Evolutionary conservation across 2,888 invertebrate species (phyloP).

Genomic region (Octodonta nipae): DNA sequence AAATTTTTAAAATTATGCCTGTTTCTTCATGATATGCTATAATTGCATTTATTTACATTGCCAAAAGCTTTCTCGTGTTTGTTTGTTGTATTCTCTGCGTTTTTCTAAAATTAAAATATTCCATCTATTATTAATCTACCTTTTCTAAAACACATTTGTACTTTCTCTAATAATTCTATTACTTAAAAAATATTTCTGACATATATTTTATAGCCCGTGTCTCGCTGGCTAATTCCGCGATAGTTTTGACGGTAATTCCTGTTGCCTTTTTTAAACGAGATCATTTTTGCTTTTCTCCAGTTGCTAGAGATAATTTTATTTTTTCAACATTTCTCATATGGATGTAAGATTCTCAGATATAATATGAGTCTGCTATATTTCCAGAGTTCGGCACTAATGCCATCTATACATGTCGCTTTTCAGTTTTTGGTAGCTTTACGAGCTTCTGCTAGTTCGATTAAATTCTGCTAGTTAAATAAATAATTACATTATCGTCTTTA

Average conservation of each 20-base stretch:
- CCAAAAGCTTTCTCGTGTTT: too few species aligned
- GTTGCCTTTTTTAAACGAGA: slow-evolving; percentile 1
- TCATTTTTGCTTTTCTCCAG: slow-evolving; percentile 1
- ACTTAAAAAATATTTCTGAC: neutral
- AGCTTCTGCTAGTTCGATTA: neutral
- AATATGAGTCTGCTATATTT: slow-evolving; percentile 1
- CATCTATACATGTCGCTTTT: slow-evolving; percentile 1
- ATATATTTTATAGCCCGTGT: neutral
- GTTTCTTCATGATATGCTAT: slow-evolving; percentile 1
- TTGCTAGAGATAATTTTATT: slow-evolving; percentile 1
- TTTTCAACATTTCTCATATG: slow-evolving; percentile 1
- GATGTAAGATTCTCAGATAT: neutral
- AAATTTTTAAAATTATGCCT: neutral
- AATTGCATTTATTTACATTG: slow-evolving; percentile 1
- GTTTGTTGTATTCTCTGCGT: neutral
- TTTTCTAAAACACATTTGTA: neutral
- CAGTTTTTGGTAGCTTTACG: neutral
- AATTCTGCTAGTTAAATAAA: neutral
- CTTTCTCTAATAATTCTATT: neutral
- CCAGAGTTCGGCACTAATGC: slow-evolving; percentile 1
- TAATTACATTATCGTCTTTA: neutral
- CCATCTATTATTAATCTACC: neutral
- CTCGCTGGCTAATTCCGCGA: neutral
- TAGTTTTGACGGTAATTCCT: neutral
- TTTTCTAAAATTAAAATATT: slow-evolving; percentile 1